Conservation (phyloP, 1,140 invertebrate species). For the Linepithema humile region DNA sequence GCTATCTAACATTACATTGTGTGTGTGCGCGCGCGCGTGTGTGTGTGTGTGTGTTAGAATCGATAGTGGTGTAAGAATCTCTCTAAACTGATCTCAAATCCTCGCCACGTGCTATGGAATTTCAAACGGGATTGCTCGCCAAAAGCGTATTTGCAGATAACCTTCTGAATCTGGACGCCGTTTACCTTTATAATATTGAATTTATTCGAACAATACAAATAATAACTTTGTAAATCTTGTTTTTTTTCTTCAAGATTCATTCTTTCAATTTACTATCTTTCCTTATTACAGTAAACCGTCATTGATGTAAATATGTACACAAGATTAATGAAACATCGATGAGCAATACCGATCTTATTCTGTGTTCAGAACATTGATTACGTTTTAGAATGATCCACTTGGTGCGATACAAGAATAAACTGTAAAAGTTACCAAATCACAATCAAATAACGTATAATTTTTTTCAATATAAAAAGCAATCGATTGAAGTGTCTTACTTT, state of each 20-base stretch:
- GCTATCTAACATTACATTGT: neutral
- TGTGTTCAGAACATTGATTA: neutral
- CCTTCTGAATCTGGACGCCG: neutral
- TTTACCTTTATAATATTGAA: neutral
- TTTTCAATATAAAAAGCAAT: neutral
- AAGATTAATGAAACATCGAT: neutral
- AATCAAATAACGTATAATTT: neutral
- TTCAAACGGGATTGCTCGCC: neutral
- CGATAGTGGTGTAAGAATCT: neutral
- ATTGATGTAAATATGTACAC: neutral
- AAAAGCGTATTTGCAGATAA: neutral
- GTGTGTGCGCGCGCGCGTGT: no score
- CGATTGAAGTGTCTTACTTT: neutral
- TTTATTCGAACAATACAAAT: neutral
- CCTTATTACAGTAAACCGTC: neutral
- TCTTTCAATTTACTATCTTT: neutral
- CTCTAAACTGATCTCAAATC: neutral
- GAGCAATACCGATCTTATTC: neutral
- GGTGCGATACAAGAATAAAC: neutral
- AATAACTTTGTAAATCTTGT: neutral
- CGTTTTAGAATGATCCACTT: neutral
- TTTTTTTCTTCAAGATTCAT: neutral
- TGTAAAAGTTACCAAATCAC: neutral
- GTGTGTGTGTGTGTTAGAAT: neutral
- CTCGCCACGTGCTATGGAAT: neutral